Percentiles rank a stretch among this genome's conserved stretches.
Conservation (phyloP, 1,140 invertebrate genomes). For the Cherax destructor region DNA sequence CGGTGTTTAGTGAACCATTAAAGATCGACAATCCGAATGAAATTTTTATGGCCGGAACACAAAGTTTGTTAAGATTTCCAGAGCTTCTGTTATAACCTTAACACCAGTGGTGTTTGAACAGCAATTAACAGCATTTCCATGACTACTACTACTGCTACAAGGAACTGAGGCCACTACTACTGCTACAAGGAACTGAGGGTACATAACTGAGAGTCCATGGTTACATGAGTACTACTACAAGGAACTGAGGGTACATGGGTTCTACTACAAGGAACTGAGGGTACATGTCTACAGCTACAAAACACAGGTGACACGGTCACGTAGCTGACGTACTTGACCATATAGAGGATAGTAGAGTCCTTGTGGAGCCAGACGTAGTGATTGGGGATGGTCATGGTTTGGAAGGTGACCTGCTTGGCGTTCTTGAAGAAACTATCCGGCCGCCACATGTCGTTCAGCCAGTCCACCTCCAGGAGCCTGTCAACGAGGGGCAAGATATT, state of each 20-base stretch:
- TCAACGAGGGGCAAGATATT: conserved; percentile 73
- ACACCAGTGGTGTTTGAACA: too few species aligned
- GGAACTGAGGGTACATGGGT: neutral
- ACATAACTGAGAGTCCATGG: neutral
- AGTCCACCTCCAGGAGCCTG: conserved; percentile 90
- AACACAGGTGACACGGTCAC: neutral
- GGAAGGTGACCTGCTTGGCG: conserved; percentile 92
- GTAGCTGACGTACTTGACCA: conserved; percentile 74
- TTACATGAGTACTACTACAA: neutral
- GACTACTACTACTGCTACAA: too few species aligned
- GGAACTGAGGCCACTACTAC: too few species aligned
- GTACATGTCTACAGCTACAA: too few species aligned
- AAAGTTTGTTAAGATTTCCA: too few species aligned
- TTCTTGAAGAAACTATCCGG: conserved; percentile 79
- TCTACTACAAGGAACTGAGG: too few species aligned
- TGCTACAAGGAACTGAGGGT: neutral
- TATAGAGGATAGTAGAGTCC: conserved; percentile 73
- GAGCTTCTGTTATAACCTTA: too few species aligned
- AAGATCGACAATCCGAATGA: too few species aligned
- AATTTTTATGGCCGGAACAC: too few species aligned
- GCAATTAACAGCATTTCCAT: too few species aligned
- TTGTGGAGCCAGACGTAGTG: conserved; percentile 77
- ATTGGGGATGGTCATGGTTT: conserved; percentile 94
- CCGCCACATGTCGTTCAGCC: conserved; percentile 92
- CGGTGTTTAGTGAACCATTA: too few species aligned